Evolutionary conservation across 1,140 invertebrate genomes (phyloP).

Genomic region (Triops cancriformis): DNA sequence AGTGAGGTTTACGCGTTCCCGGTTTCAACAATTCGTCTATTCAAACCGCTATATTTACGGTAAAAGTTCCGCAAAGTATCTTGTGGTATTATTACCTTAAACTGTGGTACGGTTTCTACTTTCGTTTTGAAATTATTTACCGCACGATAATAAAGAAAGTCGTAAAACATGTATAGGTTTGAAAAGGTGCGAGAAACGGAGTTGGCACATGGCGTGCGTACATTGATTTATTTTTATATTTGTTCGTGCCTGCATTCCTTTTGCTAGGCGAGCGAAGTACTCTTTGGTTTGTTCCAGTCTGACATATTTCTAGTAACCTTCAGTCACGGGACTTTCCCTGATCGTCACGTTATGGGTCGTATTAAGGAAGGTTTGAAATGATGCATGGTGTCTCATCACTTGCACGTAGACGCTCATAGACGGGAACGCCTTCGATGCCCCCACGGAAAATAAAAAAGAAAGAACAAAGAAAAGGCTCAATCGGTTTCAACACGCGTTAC

Average conservation of each 20-base stretch:
- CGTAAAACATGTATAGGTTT: neutral
- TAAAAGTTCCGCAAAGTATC: no score
- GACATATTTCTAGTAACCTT: neutral
- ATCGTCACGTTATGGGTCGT: neutral
- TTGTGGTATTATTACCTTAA: no score
- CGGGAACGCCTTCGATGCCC: conserved; percentile 16
- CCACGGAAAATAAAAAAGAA: no score
- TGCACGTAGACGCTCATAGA: conserved; percentile 14
- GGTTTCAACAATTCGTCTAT: no score
- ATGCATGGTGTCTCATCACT: conserved; percentile 11
- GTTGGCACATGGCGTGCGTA: neutral
- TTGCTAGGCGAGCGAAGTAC: neutral
- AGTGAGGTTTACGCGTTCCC: no score
- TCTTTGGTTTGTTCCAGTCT: neutral
- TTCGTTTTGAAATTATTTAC: no score
- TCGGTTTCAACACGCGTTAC: neutral
- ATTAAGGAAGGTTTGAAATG: neutral
- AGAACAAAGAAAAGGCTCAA: no score
- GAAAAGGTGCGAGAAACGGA: neutral
- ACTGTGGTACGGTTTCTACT: no score
- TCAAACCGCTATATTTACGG: no score
- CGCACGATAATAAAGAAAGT: neutral
- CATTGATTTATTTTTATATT: conserved; percentile 2
- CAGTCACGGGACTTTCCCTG: neutral
- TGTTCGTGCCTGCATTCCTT: neutral